phyloP scores from a whole-genome alignment of 2,113 vertebrate genomes.

The Microcebus ravelobensis region DNA sequence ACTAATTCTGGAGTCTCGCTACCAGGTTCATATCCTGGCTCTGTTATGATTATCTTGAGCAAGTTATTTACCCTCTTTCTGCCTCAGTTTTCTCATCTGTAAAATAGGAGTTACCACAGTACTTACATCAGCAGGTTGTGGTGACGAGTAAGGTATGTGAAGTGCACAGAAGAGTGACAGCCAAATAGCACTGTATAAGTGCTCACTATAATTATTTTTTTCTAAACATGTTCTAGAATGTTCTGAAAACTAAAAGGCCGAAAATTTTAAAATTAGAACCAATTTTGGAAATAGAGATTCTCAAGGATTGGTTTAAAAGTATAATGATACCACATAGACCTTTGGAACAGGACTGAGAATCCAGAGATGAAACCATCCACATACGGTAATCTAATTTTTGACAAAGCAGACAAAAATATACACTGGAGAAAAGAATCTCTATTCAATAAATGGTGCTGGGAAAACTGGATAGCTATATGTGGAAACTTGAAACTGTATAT shows the following conservation, averaged over 20 bases:
- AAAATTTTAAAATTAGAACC: constrained; percentile 6
- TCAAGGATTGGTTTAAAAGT: neutral
- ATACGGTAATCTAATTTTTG: too few species aligned
- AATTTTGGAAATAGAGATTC: neutral
- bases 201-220: neutral
- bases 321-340: neutral
- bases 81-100: neutral
- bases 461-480: too few species aligned
- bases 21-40: neutral
- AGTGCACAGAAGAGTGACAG: neutral
- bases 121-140: neutral
- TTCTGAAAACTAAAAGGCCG: neutral
- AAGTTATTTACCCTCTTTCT: neutral
- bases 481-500: too few species aligned
- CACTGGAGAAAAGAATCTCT: too few species aligned
- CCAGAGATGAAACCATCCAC: too few species aligned
- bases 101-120: neutral
- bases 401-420: too few species aligned
- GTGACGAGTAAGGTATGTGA: neutral
- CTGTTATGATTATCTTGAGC: neutral
- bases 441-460: too few species aligned
- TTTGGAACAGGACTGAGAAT: too few species aligned
- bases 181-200: neutral
- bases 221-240: neutral
- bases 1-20: neutral